These are phyloP conservation scores for Bombylius major DNA, from an alignment of 2,888 invertebrate species.

Conservation along the genomic window DNA sequence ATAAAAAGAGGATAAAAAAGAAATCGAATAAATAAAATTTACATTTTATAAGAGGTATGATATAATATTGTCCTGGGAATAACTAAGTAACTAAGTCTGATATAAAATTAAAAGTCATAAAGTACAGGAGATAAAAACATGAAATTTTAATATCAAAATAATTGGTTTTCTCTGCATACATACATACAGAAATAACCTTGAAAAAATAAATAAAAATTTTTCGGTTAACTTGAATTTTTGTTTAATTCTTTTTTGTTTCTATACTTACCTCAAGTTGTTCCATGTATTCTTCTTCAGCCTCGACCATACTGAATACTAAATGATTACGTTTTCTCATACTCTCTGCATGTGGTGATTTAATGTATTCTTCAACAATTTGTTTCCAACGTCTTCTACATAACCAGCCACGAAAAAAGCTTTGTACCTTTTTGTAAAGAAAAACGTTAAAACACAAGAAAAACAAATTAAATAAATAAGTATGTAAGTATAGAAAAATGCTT, in stretches of 20 bases:
- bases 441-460: too few relatives aligned
- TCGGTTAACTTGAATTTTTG: neutral
- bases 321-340: constrained; percentile 88
- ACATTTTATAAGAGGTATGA: too few relatives aligned
- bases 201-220: neutral
- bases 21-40: too few relatives aligned
- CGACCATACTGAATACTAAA: constrained; percentile 81
- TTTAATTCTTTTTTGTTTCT: neutral
- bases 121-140: too few relatives aligned
- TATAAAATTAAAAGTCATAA: too few relatives aligned
- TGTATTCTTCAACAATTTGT: constrained; percentile 88
- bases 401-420: constrained; percentile 92
- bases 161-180: too few relatives aligned
- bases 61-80: too few relatives aligned
- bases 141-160: too few relatives aligned
- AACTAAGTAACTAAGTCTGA: too few relatives aligned
- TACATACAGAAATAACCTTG: neutral
- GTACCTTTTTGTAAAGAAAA: constrained; percentile 22
- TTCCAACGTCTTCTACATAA: constrained; percentile 84
- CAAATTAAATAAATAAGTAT: too few relatives aligned
- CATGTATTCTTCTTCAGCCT: constrained; percentile 85
- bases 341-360: constrained; percentile 86
- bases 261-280: constrained; percentile 70
- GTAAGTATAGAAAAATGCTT: too few relatives aligned
- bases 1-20: too few relatives aligned